Evolutionary conservation across 2,113 vertebrate species (phyloP), one percentile per base, ranked within the genome.

Genomic region (Mustela lutreola): DNA sequence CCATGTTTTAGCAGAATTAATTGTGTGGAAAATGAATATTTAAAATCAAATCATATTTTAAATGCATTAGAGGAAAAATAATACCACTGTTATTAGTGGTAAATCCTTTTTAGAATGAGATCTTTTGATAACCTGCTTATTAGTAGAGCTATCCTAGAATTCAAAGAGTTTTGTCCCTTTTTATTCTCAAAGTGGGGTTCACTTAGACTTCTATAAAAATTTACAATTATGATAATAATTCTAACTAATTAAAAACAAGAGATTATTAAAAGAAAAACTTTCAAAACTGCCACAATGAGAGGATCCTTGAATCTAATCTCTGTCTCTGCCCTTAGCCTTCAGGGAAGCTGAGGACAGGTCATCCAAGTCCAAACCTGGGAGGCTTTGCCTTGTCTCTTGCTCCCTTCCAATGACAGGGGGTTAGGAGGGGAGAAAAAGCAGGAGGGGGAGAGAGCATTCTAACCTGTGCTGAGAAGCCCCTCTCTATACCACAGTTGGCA

Each of bases 41-140:
- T 97, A 97, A 97, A 97, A 95, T 75, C 87, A 94, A 95, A 95
- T 95, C 93, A 96, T 95, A 97, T 97, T 93, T 97, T 93, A 97
- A 97, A 93, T 82, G 63, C 92, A 96, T 94, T 88, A 92, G 87
- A 85, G 12, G 71, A 33, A 97, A 98, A 97, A 96, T 67, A 96
- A 95, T 45, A 94, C 65, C 94, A 79, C 45, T 56, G 0, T 65
- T 94, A 62, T 81, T 42, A 81, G 80, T 7, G 45, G 79, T 22
- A 26, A 79, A 75, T 81, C 6, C 63, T 63, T 60, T 95, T 94
- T 39, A 95, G 82, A 90, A 79, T 14, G 70, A 48, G 45, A 73
- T 91, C 89, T 73, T 95, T 81, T 21, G 58, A 88, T 82, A 65
- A 91, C 90, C 80, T 56, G 81, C 33, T 93, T 94, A 76, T 84